Base-by-base conservation (phyloP, 1,140 invertebrate genomes). In the Coboldia fuscipes region DNA sequence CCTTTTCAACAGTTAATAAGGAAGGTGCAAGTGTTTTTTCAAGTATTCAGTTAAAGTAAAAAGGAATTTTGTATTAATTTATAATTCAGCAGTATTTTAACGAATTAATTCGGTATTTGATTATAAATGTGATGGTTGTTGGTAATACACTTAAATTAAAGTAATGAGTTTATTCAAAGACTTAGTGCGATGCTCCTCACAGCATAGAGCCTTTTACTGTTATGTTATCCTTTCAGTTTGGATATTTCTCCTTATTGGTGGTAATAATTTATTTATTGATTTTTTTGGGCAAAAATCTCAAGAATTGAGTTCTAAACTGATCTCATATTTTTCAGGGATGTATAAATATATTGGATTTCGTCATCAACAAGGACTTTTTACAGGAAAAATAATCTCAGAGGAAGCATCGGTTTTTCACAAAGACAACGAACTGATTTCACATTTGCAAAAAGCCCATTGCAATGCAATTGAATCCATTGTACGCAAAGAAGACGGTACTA, bases 161-260 rank as follows among this genome's bases (percentile, higher is more conserved):
- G n/a, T n/a, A n/a, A n/a, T n/a, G n/a, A n/a, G n/a, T n/a, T n/a
- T n/a, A n/a, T n/a, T n/a, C n/a, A n/a, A n/a, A n/a, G n/a, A n/a
- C n/a, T n/a, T n/a, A n/a, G n/a, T n/a, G n/a, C 68, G 70, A 42
- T 61, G 73, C 41, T 70, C 70, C 7, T 69, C 71, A 39, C 73
- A 78, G 44, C 72, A 76, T 48, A 60, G 72, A 43, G 73, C 75
- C 23, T 65, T 79, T 43, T 75, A 78, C 45, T 80, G 75, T 52
- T 80, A 80, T 50, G 46, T 79, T 36, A 62, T 77, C 19, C 65
- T 80, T 50, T 78, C 70, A 51, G 44, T 79, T 27, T 81, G 76
- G 77, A 78, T 81, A 41, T 71, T 78, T 46, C 60, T 80, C 26
- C 56, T 80, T 2, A 66, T 80, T 30, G 72, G 71, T 38, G 75